These are phyloP conservation scores for Pocillopora grandis DNA, from an alignment of 92 coral and sea anemone genomes.

Conservation along the genomic window DNA sequence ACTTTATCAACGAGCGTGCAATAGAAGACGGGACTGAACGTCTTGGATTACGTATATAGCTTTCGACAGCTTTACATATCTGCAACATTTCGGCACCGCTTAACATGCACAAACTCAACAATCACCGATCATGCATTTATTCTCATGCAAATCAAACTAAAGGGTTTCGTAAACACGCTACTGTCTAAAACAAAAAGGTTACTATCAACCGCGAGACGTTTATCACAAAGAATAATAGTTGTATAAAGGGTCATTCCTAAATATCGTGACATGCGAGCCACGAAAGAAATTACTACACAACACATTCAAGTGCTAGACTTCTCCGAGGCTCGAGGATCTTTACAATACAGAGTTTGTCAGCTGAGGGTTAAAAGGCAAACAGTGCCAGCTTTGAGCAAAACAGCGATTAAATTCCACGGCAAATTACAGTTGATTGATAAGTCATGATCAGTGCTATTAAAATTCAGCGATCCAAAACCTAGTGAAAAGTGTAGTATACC, in stretches of 20 bases:
- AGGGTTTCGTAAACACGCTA: conserved; percentile 39
- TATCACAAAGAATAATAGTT: conserved; percentile 17
- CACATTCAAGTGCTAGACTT: conserved; percentile 23
- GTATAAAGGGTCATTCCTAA: conserved; percentile 21
- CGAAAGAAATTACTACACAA: neutral
- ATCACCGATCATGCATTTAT: conserved; percentile 22
- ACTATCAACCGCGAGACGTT: conserved; percentile 31
- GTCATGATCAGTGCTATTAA: conserved; percentile 10
- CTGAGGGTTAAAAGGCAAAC: conserved; percentile 37
- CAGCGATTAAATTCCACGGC: conserved; percentile 36
- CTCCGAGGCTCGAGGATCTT: conserved; percentile 8
- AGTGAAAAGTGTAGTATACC: conserved; percentile 6
- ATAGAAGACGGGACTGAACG: neutral
- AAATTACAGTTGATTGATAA: conserved; percentile 26
- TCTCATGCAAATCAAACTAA: conserved; percentile 49
- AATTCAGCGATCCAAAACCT: conserved; percentile 14
- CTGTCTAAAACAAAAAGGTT: conserved; percentile 45
- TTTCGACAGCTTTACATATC: conserved; percentile 12
- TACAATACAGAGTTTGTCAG: conserved; percentile 19
- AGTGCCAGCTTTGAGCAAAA: conserved; percentile 32
- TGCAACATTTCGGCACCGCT: conserved; percentile 21
- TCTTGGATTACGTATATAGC: neutral
- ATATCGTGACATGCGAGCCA: conserved; percentile 11
- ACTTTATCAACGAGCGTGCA: neutral
- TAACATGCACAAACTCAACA: conserved; percentile 22